phyloP scores from a whole-genome alignment of 2,888 invertebrate genomes.

The Melitaea athalia region DNA sequence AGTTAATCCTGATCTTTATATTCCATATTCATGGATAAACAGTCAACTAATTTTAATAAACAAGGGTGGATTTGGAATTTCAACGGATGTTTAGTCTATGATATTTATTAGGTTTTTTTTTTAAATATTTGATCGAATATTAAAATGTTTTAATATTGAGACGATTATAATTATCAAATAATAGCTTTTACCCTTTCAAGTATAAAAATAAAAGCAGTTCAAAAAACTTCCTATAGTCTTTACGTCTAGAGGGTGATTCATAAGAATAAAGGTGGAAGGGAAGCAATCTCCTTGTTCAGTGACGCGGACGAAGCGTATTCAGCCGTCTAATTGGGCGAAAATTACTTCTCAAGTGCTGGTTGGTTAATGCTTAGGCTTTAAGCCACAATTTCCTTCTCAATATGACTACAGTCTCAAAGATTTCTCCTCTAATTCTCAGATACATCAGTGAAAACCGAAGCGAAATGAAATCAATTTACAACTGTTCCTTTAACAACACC shows the following conservation, averaged over 20 bases:
- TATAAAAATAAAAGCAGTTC: constrained; percentile 7
- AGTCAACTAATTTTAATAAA: no score
- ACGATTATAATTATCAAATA: background rate
- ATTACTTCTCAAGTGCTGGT: constrained; percentile 62
- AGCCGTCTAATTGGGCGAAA: constrained; percentile 69
- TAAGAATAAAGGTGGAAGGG: constrained; percentile 49
- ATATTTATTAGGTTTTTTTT: no score
- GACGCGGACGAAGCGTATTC: constrained; percentile 61
- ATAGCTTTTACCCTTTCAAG: background rate
- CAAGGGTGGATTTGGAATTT: no score
- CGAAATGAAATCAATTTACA: background rate
- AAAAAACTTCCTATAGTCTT: constrained; percentile 11
- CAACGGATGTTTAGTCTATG: no score
- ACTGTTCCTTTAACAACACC: background rate
- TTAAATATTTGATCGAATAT: no score
- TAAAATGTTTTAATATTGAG: no score
- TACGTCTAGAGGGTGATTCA: constrained; percentile 41
- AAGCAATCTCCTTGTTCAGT: constrained; percentile 65
- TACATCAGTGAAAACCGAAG: background rate
- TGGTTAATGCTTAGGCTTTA: constrained; percentile 41
- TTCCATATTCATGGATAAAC: no score
- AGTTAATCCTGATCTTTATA: no score
- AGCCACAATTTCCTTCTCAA: constrained; percentile 39
- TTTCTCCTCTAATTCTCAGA: background rate
- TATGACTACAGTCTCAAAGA: constrained; percentile 12